Conservation (phyloP, 2,113 vertebrate genomes). For the Eidolon helvum region DNA sequence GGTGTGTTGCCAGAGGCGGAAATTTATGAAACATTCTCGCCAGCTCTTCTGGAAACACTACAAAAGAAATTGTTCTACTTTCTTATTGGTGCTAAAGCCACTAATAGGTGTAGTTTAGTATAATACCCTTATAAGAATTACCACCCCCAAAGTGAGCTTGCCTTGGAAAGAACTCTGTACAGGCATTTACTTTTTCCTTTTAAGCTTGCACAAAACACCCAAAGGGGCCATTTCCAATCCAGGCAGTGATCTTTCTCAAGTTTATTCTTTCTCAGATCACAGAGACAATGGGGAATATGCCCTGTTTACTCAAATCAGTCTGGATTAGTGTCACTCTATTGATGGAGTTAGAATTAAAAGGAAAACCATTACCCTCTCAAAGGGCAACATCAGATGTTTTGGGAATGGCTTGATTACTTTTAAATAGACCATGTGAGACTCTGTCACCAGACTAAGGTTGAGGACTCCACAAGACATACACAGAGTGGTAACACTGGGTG, state of each 20-base stretch:
- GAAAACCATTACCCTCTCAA: constrained; percentile 74
- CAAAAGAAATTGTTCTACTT: constrained; percentile 81
- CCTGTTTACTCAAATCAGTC: constrained; percentile 76
- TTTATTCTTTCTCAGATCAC: constrained; percentile 74
- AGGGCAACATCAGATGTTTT: constrained; percentile 53
- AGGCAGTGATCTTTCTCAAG: constrained; percentile 64
- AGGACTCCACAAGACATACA: background rate
- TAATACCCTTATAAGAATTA: constrained; percentile 79
- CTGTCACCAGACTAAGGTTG: background rate
- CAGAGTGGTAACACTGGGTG: background rate
- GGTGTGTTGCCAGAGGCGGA: constrained; percentile 80
- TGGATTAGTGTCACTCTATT: constrained; percentile 77
- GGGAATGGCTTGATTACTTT: constrained; percentile 57
- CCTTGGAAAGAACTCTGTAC: constrained; percentile 46
- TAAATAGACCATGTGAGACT: constrained; percentile 43
- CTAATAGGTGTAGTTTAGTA: constrained; percentile 80
- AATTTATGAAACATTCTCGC: constrained; percentile 81
- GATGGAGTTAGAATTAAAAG: constrained; percentile 77
- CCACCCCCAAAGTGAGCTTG: constrained; percentile 60
- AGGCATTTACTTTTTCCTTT: constrained; percentile 70
- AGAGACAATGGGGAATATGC: constrained; percentile 73
- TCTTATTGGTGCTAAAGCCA: constrained; percentile 78
- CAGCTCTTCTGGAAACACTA: constrained; percentile 82
- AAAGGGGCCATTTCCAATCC: constrained; percentile 76
- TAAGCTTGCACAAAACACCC: constrained; percentile 81